Evolutionary conservation across 2,797 vertebrate species (phyloP).

Genomic region (Spinus olivaceus): DNA sequence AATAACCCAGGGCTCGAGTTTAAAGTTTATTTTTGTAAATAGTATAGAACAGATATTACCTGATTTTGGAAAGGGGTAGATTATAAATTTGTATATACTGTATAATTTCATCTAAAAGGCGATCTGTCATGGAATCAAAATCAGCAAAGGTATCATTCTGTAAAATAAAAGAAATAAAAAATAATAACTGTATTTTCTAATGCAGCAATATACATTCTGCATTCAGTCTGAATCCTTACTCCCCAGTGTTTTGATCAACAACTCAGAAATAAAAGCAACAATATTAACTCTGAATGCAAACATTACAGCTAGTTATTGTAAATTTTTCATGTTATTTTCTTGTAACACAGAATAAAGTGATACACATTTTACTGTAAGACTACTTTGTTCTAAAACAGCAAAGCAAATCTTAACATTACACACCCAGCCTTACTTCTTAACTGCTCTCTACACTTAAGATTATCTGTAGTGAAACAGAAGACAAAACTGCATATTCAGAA

Average conservation of each 20-base stretch:
- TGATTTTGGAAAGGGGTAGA: slow-evolving; percentile 95
- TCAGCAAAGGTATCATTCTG: slow-evolving; percentile 99
- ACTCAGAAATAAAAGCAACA: slow-evolving; percentile 12
- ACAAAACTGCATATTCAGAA: background rate
- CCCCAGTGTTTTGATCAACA: background rate
- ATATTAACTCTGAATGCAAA: background rate
- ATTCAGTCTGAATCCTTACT: slow-evolving; percentile 20
- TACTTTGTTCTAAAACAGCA: background rate
- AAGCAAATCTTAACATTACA: background rate
- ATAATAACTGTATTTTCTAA: slow-evolving; percentile 42
- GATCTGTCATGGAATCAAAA: slow-evolving; percentile 99
- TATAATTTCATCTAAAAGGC: slow-evolving; percentile 96
- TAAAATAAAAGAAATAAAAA: slow-evolving; percentile 63
- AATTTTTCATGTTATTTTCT: background rate
- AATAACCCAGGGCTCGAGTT: slow-evolving; percentile 23
- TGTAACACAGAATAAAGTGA: background rate
- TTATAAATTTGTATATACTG: slow-evolving; percentile 99
- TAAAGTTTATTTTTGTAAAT: slow-evolving; percentile 9
- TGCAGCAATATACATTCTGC: slow-evolving; percentile 33
- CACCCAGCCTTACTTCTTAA: background rate
- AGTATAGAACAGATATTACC: slow-evolving; percentile 77
- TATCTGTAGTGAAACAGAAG: background rate
- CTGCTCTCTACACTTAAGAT: background rate
- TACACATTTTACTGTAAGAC: background rate
- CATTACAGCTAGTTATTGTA: background rate